Base-by-base conservation (phyloP, 2,888 invertebrate species). In the Drosophila prostipennis region DNA sequence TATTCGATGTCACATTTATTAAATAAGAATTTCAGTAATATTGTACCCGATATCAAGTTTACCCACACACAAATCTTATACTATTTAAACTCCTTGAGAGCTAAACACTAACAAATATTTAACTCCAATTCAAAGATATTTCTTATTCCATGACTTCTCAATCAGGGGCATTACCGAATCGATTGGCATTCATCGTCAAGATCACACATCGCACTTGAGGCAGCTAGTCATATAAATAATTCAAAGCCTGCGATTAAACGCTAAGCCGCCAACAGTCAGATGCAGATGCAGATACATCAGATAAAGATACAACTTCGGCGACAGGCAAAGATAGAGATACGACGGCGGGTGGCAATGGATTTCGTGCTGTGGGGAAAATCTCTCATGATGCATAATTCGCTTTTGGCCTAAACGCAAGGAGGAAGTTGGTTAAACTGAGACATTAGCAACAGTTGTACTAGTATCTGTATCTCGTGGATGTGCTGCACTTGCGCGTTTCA, bases 111-210 rank as follows among this genome's bases (percentile, higher is more conserved):
- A 13, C 10, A 48, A 32, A 14, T 19, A 29, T 19, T n/a, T 26
- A n/a, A 13, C 23, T 23, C 7, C 14, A 56, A 13, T 16, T 42
- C 2, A 16, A 26, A 46, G 4, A 46, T 39, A 16, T 40, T 39
- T 39, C 46, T 14, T 43, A 53, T 53, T 45, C 42, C 43, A 37
- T 45, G 64, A 65, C 55, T 65, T 45, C 43, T 65, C 64, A 68
- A 65, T 54, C 68, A 67, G 69, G 43, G 68, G 23, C 64, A 40
- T 46, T 61, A 68, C 68, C 68, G 36, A 63, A 42, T 65, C 54
- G 69, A 65, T 65, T 65, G 68, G 36, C 54, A 65, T 65, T 54
- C 69, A 68, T 14, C 45, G 32, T 53, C 64, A 54, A 68, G 68
- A 68, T 61, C 63, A 32, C 68, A 45, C 64, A 53, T 65, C 55